Evolutionary conservation across 37 sponge, comb jelly and placozoan genomes (phyloP), one percentile per base, ranked within the genome.

Genomic region (Aphrocallistes beatrix): DNA sequence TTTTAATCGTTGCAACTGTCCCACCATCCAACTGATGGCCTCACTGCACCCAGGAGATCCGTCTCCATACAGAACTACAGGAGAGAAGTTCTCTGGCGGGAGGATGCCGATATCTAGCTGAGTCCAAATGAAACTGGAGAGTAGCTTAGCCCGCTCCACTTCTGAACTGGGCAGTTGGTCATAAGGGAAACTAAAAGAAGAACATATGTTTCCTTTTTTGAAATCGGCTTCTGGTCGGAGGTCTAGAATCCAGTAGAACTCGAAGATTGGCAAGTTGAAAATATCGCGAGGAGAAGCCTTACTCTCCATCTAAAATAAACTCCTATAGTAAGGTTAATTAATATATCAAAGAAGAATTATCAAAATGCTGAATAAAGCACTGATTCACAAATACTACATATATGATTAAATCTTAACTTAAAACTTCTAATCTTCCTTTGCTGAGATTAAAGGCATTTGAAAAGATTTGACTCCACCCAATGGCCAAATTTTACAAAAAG

Each of bases 241-340:
- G 50, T 92, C 92, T 0, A 92, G 87, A 30, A 92, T 88, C 38
- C 89, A 88, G 82, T 92, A 88, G 48, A 89, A 86, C 51, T 92
- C 92, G 81, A 89, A 92, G 36, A 92, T 82, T 6, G 92, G 92
- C 28, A 92, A 90, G 25, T 92, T 92, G 81, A 92, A 92, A 37
- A 92, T 82, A 30, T 89, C 84, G 38, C 49, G 86, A 10, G 90
- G 89, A 38, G 86, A 36, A 23, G 81, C 86, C 21, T 30, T 81
- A 38, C 51, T 86, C 3, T 60, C 75, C 75, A 60, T 60, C 75
- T 60, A 21, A 21, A 17, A 17, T 47, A n/a, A n/a, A n/a, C n/a
- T n/a, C n/a, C 49, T 47, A 13, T 47, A 47, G 17, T 47, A 47
- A 21, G 17, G 17, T 47, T 21, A 47, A 47, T 47, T 47, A 47